Base-by-base conservation (phyloP, 1,140 invertebrate genomes). In the Euglossa dilemma region DNA sequence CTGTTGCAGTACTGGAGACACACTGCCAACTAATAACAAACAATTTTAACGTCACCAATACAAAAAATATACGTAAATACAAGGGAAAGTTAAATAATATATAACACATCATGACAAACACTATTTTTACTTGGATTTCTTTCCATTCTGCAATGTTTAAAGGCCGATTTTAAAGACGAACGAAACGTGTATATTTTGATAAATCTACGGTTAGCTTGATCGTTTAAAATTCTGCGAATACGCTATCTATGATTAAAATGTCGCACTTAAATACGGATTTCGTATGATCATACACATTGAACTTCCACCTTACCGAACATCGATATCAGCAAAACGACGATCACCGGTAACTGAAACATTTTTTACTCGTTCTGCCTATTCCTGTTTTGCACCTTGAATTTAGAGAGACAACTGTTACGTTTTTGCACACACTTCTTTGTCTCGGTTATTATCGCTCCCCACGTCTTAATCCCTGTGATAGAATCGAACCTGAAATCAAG, bases 231-330 rank as follows among this genome's bases (percentile, higher is more conserved):
- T 16, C 7, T 11, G 20, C 50, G 6, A 8, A 59, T 9, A 50
- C 25, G 20, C 25, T 59, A 70, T 54, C 20, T 63, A 4, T n/a
- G 18, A 25, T 8, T 16, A 5, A 8, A 25, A 25, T 50, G 20
- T 56, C 59, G 11, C 20, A 14, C 18, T 70, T 8, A 43, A 25
- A 23, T n/a, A 50, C 9, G 14, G 1, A 16, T 78, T 56, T 50
- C 16, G 45, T 28, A 25, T 70, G 56, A 36, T 70, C 25, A 18
- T 14, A 0, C 25, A 56, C 23, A 5, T 2, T n/a, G 20, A 0
- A 54, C 0, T 45, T 63, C 20, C 9, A 14, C 23, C 85, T 88
- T 84, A 88, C 87, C 87, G 12, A 84, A 77, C 9, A 84, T 47
- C 45, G 66, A 76, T 23, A 81, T 25, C 20, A 64, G 16, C 0